Percentiles rank a stretch among this genome's conserved stretches.
Conservation (phyloP, 2,888 invertebrate species). For the Tryphoninae sp. region DNA sequence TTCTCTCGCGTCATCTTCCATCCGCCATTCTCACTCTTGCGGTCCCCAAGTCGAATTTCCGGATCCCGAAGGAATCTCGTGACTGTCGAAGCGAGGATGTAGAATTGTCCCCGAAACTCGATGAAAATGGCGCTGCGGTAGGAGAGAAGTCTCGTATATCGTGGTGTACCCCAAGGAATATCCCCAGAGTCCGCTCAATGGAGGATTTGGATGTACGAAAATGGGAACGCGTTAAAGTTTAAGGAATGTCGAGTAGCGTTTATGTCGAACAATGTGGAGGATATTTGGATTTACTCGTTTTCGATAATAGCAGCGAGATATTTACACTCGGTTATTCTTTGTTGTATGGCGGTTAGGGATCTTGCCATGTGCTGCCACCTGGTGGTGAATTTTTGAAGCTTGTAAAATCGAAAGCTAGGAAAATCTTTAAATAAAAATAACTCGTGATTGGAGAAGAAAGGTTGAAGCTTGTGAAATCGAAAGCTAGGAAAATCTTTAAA, state of each 20-base stretch:
- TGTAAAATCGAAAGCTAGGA: no score
- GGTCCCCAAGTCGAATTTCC: conserved; percentile 26
- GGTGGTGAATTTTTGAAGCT: no score
- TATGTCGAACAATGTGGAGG: background rate
- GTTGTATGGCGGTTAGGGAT: background rate
- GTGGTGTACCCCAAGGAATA: conserved; percentile 20
- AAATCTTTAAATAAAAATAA: no score
- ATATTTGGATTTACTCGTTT: conserved; percentile 16
- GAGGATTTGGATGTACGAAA: background rate
- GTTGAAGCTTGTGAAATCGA: no score
- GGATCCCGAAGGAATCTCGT: conserved; percentile 19
- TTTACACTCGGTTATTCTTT: conserved; percentile 5
- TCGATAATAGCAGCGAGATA: background rate
- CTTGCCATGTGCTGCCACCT: no score
- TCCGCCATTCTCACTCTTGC: conserved; percentile 15
- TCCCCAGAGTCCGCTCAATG: conserved; percentile 3
- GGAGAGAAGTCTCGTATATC: conserved; percentile 22
- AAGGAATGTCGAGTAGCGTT: background rate
- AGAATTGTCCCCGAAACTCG: conserved; percentile 52
- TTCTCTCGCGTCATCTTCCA: conserved; percentile 7
- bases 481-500: no score
- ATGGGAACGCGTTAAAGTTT: background rate
- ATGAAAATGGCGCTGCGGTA: background rate
- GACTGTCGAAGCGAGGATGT: conserved; percentile 17
- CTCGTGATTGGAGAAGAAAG: no score